phyloP scores from a whole-genome alignment of 2,888 invertebrate species.

The Corbicula japonica region DNA sequence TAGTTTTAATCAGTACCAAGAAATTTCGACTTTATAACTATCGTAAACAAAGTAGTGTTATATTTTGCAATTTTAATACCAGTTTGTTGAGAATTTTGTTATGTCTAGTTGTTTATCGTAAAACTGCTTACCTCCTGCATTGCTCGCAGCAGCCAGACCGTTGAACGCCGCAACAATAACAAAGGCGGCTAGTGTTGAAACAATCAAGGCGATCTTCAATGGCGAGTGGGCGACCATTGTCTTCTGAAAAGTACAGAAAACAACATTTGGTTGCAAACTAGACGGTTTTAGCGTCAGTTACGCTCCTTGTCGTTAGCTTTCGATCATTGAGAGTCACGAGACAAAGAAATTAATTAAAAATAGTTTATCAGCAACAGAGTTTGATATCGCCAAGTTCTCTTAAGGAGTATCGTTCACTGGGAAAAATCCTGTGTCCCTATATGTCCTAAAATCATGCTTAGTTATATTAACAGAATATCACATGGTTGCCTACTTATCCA shows the following conservation, averaged over 20 bases:
- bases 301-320: background rate
- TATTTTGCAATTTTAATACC: too few relatives aligned
- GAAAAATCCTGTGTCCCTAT: too few relatives aligned
- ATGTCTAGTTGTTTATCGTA: background rate
- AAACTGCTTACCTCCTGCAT: slow-evolving; percentile 20
- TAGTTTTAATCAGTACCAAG: too few relatives aligned
- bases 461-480: too few relatives aligned
- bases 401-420: background rate
- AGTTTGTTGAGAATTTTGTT: background rate
- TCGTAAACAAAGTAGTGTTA: too few relatives aligned
- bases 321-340: background rate
- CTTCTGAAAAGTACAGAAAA: slow-evolving; percentile 8
- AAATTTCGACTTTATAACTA: too few relatives aligned
- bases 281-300: background rate
- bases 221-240: slow-evolving; percentile 44
- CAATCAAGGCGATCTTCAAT: slow-evolving; percentile 45
- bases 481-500: too few relatives aligned
- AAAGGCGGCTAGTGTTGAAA: slow-evolving; percentile 50
- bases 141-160: slow-evolving; percentile 31
- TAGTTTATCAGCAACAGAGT: background rate
- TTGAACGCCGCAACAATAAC: slow-evolving; percentile 52
- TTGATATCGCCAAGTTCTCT: background rate
- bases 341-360: background rate
- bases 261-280: background rate
- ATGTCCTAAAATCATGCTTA: too few relatives aligned